A percentile compares a stretch with the other conserved stretches of the same genome.
These are phyloP conservation scores for Plumapathes pennacea DNA, from an alignment of 92 coral and sea anemone species.

Conservation along the genomic window DNA sequence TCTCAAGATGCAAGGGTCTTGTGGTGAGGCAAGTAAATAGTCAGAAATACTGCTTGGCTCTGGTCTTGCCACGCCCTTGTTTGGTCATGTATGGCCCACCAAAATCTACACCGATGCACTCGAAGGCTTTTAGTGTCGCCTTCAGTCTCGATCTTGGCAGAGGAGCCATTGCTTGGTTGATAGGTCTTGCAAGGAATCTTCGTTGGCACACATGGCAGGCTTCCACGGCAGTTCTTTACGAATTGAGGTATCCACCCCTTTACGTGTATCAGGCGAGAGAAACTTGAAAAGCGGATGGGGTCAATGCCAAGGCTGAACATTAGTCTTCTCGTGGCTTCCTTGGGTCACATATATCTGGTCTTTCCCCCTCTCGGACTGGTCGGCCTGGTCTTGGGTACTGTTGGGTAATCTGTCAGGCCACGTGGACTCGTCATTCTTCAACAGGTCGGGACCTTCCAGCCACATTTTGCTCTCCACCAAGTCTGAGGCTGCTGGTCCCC, in stretches of 20 bases:
- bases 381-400: too few relatives aligned
- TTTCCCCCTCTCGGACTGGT: too few relatives aligned
- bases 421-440: slow-evolving; percentile 1
- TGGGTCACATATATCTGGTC: too few relatives aligned
- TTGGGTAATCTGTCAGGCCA: slow-evolving; percentile 15
- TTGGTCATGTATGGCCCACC: slow-evolving; percentile 1
- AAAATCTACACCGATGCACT: background rate
- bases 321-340: too few relatives aligned
- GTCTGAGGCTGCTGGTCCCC: slow-evolving; percentile 3
- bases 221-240: too few relatives aligned
- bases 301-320: too few relatives aligned
- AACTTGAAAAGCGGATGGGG: too few relatives aligned
- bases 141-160: slow-evolving; percentile 6
- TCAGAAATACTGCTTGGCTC: slow-evolving; percentile 4
- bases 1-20: slow-evolving; percentile 5
- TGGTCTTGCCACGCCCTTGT: slow-evolving; percentile 3
- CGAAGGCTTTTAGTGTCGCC: slow-evolving; percentile 1
- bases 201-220: too few relatives aligned
- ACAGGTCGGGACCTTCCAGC: slow-evolving; percentile 22
- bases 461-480: slow-evolving; percentile 2
- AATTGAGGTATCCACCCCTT: too few relatives aligned
- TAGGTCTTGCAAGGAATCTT: too few relatives aligned
- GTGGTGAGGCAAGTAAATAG: slow-evolving; percentile 11
- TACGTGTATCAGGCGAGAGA: too few relatives aligned
- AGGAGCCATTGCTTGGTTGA: slow-evolving; percentile 16